phyloP scores from a whole-genome alignment of 2,888 invertebrate genomes.

The Cremastinae sp. region DNA sequence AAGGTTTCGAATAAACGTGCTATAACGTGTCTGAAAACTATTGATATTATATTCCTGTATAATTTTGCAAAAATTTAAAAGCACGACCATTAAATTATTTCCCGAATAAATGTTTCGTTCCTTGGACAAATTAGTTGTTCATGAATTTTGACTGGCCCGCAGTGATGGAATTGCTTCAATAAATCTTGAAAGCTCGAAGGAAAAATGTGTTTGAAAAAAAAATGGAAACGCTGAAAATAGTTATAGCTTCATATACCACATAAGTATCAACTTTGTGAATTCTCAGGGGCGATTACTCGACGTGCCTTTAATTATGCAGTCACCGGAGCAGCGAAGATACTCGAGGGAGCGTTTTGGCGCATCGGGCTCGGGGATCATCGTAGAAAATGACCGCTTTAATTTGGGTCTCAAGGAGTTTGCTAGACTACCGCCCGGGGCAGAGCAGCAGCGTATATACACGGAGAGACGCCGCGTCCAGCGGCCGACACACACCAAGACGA shows the following conservation, averaged over 20 bases:
- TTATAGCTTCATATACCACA: conserved; percentile 24
- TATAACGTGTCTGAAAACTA: no score
- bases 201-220: conserved; percentile 20
- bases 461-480: conserved; percentile 72
- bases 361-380: conserved; percentile 66
- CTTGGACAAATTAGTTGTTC: no score
- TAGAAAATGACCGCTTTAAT: conserved; percentile 76
- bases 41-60: no score
- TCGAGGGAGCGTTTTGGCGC: conserved; percentile 59
- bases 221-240: conserved; percentile 29
- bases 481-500: conserved; percentile 47
- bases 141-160: no score
- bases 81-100: no score
- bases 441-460: conserved; percentile 76
- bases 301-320: conserved; percentile 78
- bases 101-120: no score
- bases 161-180: no score
- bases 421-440: conserved; percentile 75
- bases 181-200: no score
- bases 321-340: conserved; percentile 68
- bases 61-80: no score
- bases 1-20: no score
- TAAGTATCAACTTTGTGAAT: conserved; percentile 30
- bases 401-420: conserved; percentile 75
- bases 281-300: conserved; percentile 75